Base-by-base conservation (phyloP, 2,888 invertebrate genomes). In the Chymomyza caudatula region DNA sequence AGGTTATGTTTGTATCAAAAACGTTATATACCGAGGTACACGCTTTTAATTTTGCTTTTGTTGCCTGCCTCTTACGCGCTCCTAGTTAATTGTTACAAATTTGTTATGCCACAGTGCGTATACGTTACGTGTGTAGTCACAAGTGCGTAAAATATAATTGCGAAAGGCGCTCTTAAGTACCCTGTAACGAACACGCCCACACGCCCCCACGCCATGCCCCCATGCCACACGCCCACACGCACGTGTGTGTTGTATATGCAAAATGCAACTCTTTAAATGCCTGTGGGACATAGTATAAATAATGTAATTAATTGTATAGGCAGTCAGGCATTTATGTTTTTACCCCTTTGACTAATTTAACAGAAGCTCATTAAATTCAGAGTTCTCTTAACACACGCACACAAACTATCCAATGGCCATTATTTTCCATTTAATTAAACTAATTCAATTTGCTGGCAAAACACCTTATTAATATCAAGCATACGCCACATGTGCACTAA, bases 401-500 rank as follows among this genome's bases (percentile, higher is more conserved):
- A 49, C 51, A 5, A 51, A 19, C 68, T 69, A 71, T 72, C 13
- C 60, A 67, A 65, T 65, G 69, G 51, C 37, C 60, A 67, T 67
- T 67, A 69, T 69, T 71, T 79, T 83, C 71, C 75, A 75, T 73
- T 85, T 80, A 83, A 81, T 81, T 85, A 81, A 85, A 83, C 84
- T 83, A 63, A 65, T 69, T 63, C 69, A 73, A 60, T 58, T 54
- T 60, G 62, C 70, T 63, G 66, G 56, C 67, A 78, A 23, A 79
- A 85, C 77, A 76, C 77, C 74, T 73, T 63, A 53, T 62, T 62
- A 65, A 60, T 63, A 67, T 60, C 56, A 60, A 20, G 62, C 55
- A 60, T 61, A 63, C 53, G 15, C 52, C 61, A 43, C 53, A 55
- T 67, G 49, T n/a, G 23, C 49, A 37, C 15, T 44, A 52, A 47